Percentiles rank a stretch among this genome's conserved stretches.
These are phyloP conservation scores for Crotalus viridis DNA, from an alignment of 2,113 vertebrate genomes.

Conservation along the genomic window DNA sequence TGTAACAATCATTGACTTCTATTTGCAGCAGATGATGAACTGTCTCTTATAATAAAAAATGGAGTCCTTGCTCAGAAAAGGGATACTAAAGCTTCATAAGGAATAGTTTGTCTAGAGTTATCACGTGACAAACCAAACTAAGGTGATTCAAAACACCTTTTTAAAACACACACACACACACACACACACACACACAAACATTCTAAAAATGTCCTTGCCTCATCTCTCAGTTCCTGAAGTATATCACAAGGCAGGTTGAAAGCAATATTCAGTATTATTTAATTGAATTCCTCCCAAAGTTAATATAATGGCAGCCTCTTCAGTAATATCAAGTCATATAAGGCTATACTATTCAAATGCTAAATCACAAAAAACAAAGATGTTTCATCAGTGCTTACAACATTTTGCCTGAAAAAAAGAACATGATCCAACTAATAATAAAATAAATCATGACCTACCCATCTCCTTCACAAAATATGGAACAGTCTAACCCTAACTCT, in stretches of 20 bases:
- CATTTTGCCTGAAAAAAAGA: not conserved
- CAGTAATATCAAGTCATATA: slow-evolving; percentile 5
- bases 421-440: slow-evolving; percentile 15
- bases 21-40: not conserved
- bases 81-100: not conserved
- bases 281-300: slow-evolving; percentile 9
- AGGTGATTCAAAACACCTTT: not conserved
- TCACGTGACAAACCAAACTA: not conserved
- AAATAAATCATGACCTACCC: not conserved
- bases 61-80: not conserved
- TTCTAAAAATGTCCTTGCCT: not conserved
- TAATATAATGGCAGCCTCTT: slow-evolving; percentile 19
- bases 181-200: too few species aligned
- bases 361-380: slow-evolving; percentile 22
- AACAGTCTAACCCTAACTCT: not conserved
- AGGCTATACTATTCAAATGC: slow-evolving; percentile 6
- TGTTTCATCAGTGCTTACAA: slow-evolving; percentile 13
- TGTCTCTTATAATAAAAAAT: not conserved
- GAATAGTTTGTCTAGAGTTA: not conserved
- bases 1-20: not conserved
- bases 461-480: not conserved
- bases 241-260: not conserved
- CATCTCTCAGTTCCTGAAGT: not conserved
- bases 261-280: not conserved
- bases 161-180: not conserved